Evolutionary conservation across 2,113 vertebrate genomes (phyloP).

Genomic region (Clarias gariepinus): DNA sequence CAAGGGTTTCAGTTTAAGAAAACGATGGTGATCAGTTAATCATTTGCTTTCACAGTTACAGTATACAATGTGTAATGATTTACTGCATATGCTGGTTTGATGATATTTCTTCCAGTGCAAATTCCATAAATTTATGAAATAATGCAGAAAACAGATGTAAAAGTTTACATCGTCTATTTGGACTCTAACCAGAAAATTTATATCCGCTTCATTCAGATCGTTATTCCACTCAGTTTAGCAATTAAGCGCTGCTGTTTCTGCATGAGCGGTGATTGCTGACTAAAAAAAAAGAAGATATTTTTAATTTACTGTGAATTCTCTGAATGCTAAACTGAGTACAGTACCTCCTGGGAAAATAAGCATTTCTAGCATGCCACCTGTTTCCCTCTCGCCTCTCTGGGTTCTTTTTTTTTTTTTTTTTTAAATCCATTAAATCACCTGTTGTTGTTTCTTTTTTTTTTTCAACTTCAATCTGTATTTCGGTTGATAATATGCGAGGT

Average conservation of each 20-base stretch:
- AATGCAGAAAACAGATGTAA: neutral
- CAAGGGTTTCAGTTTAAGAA: no score
- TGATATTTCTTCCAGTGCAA: neutral
- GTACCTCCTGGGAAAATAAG: neutral
- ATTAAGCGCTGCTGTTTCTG: neutral
- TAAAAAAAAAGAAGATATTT: neutral
- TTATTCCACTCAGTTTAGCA: slow-evolving; percentile 14
- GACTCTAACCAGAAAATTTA: neutral
- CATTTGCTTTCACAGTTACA: neutral
- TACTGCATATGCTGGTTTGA: neutral
- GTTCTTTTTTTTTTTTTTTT: neutral
- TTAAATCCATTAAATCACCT: slow-evolving; percentile 14
- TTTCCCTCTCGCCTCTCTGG: neutral
- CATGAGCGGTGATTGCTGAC: neutral
- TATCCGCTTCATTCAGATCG: neutral
- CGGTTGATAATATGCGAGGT: slow-evolving; percentile 11
- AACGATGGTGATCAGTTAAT: no score
- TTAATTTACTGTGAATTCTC: slow-evolving; percentile 10
- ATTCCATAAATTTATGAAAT: neutral
- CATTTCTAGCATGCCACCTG: neutral
- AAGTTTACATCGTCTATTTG: neutral
- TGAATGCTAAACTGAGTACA: neutral
- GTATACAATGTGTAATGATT: neutral
- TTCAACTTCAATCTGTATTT: neutral
- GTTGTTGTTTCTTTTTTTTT: neutral